Conservation (phyloP, 2,113 vertebrate genomes). For the Brachyistius frenatus region DNA sequence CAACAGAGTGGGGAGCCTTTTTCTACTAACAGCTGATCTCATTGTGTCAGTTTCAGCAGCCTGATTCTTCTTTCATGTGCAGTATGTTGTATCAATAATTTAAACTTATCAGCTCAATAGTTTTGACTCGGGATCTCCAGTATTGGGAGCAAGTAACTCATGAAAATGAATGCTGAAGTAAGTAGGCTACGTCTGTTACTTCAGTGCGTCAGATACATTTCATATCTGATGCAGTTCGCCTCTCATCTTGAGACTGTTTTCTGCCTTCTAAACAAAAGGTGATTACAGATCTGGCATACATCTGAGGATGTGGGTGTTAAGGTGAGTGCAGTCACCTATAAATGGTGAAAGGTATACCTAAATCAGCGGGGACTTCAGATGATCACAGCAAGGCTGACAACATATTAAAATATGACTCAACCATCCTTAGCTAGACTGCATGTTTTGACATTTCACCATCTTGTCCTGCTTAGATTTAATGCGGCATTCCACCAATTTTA, state of each 20-base stretch:
- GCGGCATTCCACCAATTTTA: too few species aligned
- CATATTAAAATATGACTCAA: too few species aligned
- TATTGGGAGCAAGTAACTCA: slow-evolving; percentile 44
- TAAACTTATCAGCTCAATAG: slow-evolving; percentile 4
- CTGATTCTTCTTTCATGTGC: background rate
- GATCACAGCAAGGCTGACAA: too few species aligned
- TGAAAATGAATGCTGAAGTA: slow-evolving; percentile 41
- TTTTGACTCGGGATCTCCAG: slow-evolving; percentile 1
- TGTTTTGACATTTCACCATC: too few species aligned
- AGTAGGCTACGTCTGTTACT: slow-evolving; percentile 32
- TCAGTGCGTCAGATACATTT: slow-evolving; percentile 31
- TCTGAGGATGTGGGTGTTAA: background rate
- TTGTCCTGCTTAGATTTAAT: too few species aligned
- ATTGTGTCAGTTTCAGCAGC: slow-evolving; percentile 20
- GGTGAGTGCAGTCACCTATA: too few species aligned
- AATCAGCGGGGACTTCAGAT: too few species aligned
- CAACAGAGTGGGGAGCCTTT: background rate
- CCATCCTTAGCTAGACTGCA: too few species aligned
- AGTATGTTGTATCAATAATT: slow-evolving; percentile 10
- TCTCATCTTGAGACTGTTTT: slow-evolving; percentile 13
- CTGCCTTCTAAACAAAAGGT: slow-evolving; percentile 10
- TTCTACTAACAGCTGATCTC: background rate
- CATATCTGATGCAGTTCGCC: background rate
- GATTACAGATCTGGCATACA: background rate
- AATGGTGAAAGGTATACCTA: too few species aligned